Percentiles rank a stretch among this genome's conserved stretches.
These are phyloP conservation scores for Labeo rohita DNA, from an alignment of 2,113 vertebrate genomes.

Conservation along the genomic window DNA sequence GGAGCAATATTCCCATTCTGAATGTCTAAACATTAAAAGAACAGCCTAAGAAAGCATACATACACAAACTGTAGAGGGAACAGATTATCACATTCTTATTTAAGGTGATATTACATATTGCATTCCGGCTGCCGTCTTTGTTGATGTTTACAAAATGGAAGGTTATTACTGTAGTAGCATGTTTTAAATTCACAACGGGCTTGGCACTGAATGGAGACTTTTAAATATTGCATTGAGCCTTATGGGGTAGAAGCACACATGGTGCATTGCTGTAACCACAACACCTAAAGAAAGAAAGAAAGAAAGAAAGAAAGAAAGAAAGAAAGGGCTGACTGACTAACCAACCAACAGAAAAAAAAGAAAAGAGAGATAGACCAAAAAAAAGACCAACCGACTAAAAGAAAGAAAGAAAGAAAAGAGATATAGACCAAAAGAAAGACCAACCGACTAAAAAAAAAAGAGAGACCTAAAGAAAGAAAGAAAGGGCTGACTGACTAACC, in stretches of 20 bases:
- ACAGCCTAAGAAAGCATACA: conserved; percentile 33
- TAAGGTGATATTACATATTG: conserved; percentile 57
- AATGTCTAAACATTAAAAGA: conserved; percentile 74
- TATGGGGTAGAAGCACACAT: conserved; percentile 45
- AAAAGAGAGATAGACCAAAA: too few relatives aligned
- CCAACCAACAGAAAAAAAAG: too few relatives aligned
- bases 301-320: too few relatives aligned
- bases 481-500: too few relatives aligned
- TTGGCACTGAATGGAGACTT: conserved; percentile 50
- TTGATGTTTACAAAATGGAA: conserved; percentile 69
- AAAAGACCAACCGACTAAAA: too few relatives aligned
- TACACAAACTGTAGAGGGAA: conserved; percentile 54
- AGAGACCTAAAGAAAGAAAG: too few relatives aligned
- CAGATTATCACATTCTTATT: conserved; percentile 64
- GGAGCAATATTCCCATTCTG: conserved; percentile 75
- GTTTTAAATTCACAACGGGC: conserved; percentile 55
- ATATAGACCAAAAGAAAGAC: too few relatives aligned
- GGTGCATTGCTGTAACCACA: background rate
- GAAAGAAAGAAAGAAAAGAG: too few relatives aligned
- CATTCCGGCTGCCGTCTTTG: conserved; percentile 44
- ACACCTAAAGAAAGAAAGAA: background rate
- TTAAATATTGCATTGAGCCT: conserved; percentile 67
- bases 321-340: too few relatives aligned
- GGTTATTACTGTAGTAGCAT: conserved; percentile 62
- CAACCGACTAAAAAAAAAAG: too few relatives aligned